phyloP scores from a whole-genome alignment of 2,113 vertebrate species.

The Psephotus haematonotus region DNA sequence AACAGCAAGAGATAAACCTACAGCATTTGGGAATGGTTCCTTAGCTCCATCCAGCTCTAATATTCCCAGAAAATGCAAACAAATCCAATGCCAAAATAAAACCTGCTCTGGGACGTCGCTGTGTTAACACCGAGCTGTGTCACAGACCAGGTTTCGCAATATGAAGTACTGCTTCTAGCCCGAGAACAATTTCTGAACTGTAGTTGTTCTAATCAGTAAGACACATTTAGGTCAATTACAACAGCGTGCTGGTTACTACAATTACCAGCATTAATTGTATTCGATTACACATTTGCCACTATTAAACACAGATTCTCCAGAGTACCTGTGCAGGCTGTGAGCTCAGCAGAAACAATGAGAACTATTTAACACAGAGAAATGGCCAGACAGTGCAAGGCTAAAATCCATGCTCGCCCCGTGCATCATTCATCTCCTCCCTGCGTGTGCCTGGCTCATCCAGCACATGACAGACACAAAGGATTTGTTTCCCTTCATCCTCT shows the following conservation, averaged over 20 bases:
- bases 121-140: not conserved
- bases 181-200: not conserved
- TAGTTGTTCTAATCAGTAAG: constrained; percentile 21
- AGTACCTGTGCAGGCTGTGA: not conserved
- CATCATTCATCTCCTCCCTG: constrained; percentile 9
- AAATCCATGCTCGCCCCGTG: not conserved
- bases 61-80: not conserved
- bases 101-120: not conserved
- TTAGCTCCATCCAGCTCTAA: not conserved
- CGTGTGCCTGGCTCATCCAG: not conserved
- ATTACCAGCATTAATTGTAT: constrained; percentile 41
- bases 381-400: not conserved
- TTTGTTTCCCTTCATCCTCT: not conserved
- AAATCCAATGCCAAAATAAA: not conserved
- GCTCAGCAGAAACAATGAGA: not conserved
- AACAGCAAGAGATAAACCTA: not conserved
- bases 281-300: constrained; percentile 28
- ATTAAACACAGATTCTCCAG: not conserved
- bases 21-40: not conserved
- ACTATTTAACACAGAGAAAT: not conserved
- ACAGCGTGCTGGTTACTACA: not conserved
- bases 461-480: not conserved
- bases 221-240: constrained; percentile 46
- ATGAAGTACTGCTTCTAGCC: not conserved
- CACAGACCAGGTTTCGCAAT: not conserved